Base-by-base conservation (phyloP, 2,797 vertebrate genomes). In the Pangasius sanitwongsei region DNA sequence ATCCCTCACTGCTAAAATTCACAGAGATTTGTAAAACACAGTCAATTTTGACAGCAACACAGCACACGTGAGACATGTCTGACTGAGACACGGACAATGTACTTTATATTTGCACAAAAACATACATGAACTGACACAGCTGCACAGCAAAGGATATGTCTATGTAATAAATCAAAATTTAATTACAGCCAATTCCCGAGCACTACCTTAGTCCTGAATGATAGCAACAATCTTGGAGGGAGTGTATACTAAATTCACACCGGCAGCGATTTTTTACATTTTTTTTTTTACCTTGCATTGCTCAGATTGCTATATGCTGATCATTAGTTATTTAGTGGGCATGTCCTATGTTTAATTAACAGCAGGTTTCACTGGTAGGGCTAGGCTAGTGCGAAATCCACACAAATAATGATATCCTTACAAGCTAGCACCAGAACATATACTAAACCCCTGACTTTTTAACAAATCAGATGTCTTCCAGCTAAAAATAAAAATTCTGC, bases 91-190 rank as follows among this genome's bases (percentile, higher is more conserved):
- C 11, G 28, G 44, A 67, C 48, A 25, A 89, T 81, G 88, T 37
- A 48, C 74, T 83, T 69, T 23, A 31, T 84, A 77, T 57, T 57
- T 61, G 81, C 25, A 87, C 82, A 67, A 86, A 57, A 59, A 74
- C 48, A 88, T 74, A 78, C 53, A 57, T 28, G 12, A 23, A 77
- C n/a, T 12, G 48, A 75, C 61, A 85, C 81, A 72, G 53, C 86
- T 89, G 84, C 50, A 81, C 83, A 81, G 55, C 83, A 77, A 83
- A 80, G 41, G 74, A 89, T 44, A 88, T 86, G 72, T 74, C 34
- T n/a, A 20, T 69, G 16, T 34, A 34, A 69, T 69, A 23, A 25
- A 61, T 41, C 20, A 28, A 59, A 63, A 13, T 28, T 44, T n/a
- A 63, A 7, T 63, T 48, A 15, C 59, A 65, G 59, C 12, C 18